These are phyloP conservation scores for Corythoichthys intestinalis DNA, from an alignment of 2,113 vertebrate species.

Conservation along the genomic window DNA sequence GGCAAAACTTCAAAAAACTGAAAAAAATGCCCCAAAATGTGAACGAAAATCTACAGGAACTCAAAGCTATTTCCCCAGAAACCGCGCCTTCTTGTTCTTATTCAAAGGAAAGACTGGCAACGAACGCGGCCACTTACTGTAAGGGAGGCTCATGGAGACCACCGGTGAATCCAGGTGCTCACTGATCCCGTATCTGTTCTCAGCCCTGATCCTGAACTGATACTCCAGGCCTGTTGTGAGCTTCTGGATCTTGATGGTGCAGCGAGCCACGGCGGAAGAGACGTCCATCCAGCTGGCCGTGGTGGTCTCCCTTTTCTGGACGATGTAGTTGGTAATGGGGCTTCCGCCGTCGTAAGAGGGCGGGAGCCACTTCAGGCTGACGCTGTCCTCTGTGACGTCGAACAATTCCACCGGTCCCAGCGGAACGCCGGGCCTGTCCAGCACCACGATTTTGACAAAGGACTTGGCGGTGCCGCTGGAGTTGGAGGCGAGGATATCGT, in stretches of 20 bases:
- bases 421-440: conserved; percentile 89
- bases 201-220: conserved; percentile 96
- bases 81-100: no score
- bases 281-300: conserved; percentile 91
- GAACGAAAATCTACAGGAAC: no score
- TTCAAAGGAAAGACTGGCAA: background rate
- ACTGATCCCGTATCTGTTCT: conserved; percentile 96
- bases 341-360: conserved; percentile 93
- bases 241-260: conserved; percentile 89
- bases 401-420: conserved; percentile 86
- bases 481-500: conserved; percentile 92
- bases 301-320: conserved; percentile 93
- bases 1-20: no score
- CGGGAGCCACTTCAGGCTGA: conserved; percentile 88
- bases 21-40: no score
- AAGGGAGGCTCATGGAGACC: conserved; percentile 85
- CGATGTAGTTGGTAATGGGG: conserved; percentile 93
- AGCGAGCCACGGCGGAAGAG: conserved; percentile 91
- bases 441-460: conserved; percentile 86
- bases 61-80: no score
- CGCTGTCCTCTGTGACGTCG: conserved; percentile 88
- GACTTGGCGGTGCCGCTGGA: conserved; percentile 92
- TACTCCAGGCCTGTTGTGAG: conserved; percentile 91
- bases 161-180: conserved; percentile 88
- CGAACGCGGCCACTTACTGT: conserved; percentile 79